Conservation (phyloP, 2,113 vertebrate species). For the Ctenomys sociabilis region DNA sequence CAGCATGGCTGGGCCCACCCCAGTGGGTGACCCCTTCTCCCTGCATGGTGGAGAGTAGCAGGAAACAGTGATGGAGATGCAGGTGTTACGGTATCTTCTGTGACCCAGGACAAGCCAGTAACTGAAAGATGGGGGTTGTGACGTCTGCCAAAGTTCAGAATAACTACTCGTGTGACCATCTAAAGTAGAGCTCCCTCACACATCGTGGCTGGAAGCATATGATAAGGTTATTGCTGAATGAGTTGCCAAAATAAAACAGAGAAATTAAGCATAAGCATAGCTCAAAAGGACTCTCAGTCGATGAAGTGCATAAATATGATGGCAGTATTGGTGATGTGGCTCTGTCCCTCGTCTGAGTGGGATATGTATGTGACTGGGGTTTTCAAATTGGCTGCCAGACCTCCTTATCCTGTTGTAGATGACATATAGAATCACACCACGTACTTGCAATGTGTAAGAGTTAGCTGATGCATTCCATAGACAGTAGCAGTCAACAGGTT, state of each 20-base stretch:
- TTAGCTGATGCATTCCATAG: neutral
- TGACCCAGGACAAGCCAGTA: neutral
- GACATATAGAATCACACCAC: neutral
- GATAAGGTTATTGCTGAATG: neutral
- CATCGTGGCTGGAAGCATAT: neutral
- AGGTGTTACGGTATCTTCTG: neutral
- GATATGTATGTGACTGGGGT: too few relatives aligned
- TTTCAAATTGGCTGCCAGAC: neutral
- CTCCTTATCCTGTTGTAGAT: neutral
- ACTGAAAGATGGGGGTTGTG: neutral
- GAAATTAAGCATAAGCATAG: neutral
- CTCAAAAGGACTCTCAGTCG: neutral
- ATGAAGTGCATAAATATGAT: neutral
- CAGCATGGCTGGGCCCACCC: neutral
- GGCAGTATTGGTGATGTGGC: neutral
- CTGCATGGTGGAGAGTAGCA: neutral
- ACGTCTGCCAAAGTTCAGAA: neutral
- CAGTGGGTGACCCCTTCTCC: neutral
- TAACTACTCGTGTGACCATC: neutral
- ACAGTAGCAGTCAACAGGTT: neutral
- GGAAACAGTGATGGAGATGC: neutral
- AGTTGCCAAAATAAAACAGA: neutral
- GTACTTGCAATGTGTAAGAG: neutral
- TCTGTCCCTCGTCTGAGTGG: neutral
- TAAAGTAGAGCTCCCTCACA: neutral